These are phyloP conservation scores for Cataglyphis hispanica DNA, from an alignment of 1,140 invertebrate genomes.

Conservation along the genomic window DNA sequence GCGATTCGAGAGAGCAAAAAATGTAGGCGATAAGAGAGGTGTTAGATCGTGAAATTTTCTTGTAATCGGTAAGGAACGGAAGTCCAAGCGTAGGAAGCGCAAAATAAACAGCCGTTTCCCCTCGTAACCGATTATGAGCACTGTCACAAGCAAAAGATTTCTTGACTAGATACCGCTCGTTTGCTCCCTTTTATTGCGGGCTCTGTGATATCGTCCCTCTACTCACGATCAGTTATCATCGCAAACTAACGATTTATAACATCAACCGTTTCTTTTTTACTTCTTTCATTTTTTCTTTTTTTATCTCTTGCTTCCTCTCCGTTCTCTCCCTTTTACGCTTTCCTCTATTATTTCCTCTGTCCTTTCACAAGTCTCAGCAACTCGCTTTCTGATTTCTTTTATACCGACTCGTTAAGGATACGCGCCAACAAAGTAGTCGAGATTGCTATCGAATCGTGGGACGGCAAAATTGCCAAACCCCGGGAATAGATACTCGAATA, in stretches of 20 bases:
- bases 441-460: slow-evolving; percentile 62
- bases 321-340: not conserved
- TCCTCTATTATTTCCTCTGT: not conserved
- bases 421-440: not conserved
- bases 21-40: slow-evolving; percentile 1
- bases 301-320: not conserved
- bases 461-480: slow-evolving; percentile 52
- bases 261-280: not conserved
- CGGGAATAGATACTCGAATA: slow-evolving; percentile 21
- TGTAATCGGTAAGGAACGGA: slow-evolving; percentile 53
- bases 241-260: slow-evolving; percentile 61
- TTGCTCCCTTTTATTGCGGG: not conserved
- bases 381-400: slow-evolving; percentile 4
- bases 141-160: slow-evolving; percentile 44
- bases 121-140: slow-evolving; percentile 34
- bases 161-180: slow-evolving; percentile 27
- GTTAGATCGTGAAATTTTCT: slow-evolving; percentile 18
- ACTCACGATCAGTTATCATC: slow-evolving; percentile 59
- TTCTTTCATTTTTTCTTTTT: not conserved
- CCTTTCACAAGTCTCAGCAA: not conserved
- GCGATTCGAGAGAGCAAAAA: slow-evolving; percentile 31
- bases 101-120: slow-evolving; percentile 71
- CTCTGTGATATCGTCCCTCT: slow-evolving; percentile 28
- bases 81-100: slow-evolving; percentile 61
- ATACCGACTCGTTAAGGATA: slow-evolving; percentile 68